Conservation (phyloP, 1,140 invertebrate genomes). For the Potamilus streckersoni region DNA sequence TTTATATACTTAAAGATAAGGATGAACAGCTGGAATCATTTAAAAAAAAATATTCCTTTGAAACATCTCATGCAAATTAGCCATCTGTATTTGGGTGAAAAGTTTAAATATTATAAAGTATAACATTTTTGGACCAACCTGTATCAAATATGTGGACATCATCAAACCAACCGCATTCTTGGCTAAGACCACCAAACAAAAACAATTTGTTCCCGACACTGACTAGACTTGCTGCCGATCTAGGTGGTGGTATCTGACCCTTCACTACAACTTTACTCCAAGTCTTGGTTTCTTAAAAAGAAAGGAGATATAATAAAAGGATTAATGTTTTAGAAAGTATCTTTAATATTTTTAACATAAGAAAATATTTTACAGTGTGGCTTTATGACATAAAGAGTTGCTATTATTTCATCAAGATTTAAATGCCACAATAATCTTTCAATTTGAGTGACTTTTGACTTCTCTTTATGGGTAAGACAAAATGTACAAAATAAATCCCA, state of each 20-base stretch:
- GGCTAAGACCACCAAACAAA: conserved; percentile 65
- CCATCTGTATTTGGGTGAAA: no score
- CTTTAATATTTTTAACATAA: no score
- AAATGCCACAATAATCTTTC: no score
- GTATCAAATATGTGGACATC: conserved; percentile 59
- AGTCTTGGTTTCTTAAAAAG: conserved; percentile 40
- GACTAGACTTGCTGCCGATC: conserved; percentile 54
- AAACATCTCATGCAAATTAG: neutral
- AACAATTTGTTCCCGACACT: conserved; percentile 58
- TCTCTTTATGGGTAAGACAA: no score
- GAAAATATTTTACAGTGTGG: no score
- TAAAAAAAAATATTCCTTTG: neutral
- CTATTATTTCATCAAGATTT: no score
- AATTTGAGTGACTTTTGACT: no score
- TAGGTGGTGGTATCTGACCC: conserved; percentile 49
- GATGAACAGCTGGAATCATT: neutral
- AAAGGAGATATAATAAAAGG: neutral
- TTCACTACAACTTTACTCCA: conserved; percentile 48
- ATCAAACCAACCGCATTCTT: conserved; percentile 61
- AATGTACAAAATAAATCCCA: no score
- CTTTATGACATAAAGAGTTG: no score
- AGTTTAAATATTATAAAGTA: neutral
- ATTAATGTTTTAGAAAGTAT: no score
- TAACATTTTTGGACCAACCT: conserved; percentile 40
- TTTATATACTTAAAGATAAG: neutral